Evolutionary conservation across 2,888 invertebrate genomes (phyloP).

Genomic region (Elmis aenea): DNA sequence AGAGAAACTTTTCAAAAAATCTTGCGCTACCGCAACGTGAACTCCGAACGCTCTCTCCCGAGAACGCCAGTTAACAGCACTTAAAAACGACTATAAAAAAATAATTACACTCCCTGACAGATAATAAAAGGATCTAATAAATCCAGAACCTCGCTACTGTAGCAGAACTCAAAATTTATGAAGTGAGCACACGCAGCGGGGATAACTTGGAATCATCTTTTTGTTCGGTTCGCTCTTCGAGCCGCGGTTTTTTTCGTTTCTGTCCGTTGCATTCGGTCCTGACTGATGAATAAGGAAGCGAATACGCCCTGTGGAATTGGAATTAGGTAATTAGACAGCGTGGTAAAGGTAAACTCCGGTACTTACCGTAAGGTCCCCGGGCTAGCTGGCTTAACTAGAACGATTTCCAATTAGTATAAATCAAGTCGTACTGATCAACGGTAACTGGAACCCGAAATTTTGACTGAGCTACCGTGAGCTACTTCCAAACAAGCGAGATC

Average conservation of each 20-base stretch:
- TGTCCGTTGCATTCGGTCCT: slow-evolving; percentile 4
- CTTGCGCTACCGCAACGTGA: too few relatives aligned
- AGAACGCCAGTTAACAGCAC: too few relatives aligned
- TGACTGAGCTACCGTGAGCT: slow-evolving; percentile 11
- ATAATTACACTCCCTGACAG: slow-evolving; percentile 34
- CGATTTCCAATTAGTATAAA: slow-evolving; percentile 35
- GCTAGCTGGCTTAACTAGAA: slow-evolving; percentile 25
- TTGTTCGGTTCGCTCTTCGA: slow-evolving; percentile 13
- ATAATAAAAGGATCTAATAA: slow-evolving; percentile 35
- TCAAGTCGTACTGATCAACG: slow-evolving; percentile 20
- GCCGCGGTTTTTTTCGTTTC: slow-evolving; percentile 12
- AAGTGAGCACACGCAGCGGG: slow-evolving; percentile 27
- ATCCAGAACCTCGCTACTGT: slow-evolving; percentile 32
- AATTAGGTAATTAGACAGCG: too few relatives aligned
- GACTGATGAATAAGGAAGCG: slow-evolving; percentile 12
- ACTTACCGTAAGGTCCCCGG: slow-evolving; percentile 13
- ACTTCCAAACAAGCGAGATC: too few relatives aligned
- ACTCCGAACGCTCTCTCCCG: too few relatives aligned
- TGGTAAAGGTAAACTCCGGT: slow-evolving; percentile 6
- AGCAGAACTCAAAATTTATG: slow-evolving; percentile 30
- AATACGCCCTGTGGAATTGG: slow-evolving; percentile 8
- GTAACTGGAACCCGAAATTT: slow-evolving; percentile 27
- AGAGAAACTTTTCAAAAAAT: too few relatives aligned
- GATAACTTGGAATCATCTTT: slow-evolving; percentile 14
- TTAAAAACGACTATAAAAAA: slow-evolving; percentile 26